phyloP scores from a whole-genome alignment of 2,113 vertebrate genomes.

The Sarotherodon lohbergeri region DNA sequence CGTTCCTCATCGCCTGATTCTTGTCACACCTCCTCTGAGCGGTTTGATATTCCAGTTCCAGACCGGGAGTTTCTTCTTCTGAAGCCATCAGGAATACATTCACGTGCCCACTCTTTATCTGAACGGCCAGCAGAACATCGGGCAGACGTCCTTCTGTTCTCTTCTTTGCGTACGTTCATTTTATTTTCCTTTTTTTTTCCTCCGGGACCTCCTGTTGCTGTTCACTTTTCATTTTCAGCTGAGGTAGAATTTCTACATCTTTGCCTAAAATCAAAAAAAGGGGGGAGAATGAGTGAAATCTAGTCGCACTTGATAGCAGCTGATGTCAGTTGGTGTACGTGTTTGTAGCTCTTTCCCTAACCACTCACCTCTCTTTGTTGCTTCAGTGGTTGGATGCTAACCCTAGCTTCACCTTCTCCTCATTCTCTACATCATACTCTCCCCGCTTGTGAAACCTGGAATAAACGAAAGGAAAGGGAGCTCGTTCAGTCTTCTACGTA shows the following conservation, averaged over 20 bases:
- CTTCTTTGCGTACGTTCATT: conserved; percentile 49
- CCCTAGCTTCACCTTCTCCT: conserved; percentile 94
- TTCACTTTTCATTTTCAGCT: conserved; percentile 66
- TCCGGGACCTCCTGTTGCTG: conserved; percentile 40
- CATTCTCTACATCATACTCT: conserved; percentile 91
- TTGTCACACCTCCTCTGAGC: conserved; percentile 11
- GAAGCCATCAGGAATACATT: conserved; percentile 29
- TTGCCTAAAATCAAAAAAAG: conserved; percentile 24
- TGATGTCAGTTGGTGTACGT: background rate
- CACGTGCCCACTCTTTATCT: background rate
- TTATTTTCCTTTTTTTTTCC: background rate
- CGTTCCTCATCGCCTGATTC: background rate
- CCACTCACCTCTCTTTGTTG: conserved; percentile 57
- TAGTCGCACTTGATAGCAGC: background rate
- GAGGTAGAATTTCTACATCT: conserved; percentile 78
- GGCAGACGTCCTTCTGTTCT: conserved; percentile 12
- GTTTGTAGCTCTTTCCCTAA: background rate
- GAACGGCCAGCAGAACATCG: conserved; percentile 11
- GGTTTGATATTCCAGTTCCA: conserved; percentile 50
- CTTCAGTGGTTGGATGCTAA: conserved; percentile 82
- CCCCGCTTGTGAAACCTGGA: conserved; percentile 91
- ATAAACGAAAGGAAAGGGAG: background rate
- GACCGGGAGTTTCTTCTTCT: background rate
- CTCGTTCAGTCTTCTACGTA: background rate
- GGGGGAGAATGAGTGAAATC: background rate